A percentile compares a stretch with the other conserved stretches of the same genome.
phyloP scores from a whole-genome alignment of 64 coral and sea anemone genomes.

The Montipora efflorescens region DNA sequence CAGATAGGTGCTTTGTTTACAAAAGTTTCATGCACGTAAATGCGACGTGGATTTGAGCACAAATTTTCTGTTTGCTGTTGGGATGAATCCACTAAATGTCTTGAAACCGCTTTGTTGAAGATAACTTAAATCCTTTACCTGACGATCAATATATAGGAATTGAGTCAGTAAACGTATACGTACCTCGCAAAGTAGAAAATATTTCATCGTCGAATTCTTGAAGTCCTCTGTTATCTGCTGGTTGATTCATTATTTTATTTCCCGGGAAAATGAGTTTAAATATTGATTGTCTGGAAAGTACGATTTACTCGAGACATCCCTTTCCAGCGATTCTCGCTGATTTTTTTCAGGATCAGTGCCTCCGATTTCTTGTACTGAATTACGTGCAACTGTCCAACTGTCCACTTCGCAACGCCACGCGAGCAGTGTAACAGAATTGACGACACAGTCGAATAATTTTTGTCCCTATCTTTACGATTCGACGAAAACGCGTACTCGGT shows the following conservation, averaged over 20 bases:
- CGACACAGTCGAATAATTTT: too few species aligned
- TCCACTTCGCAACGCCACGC: background rate
- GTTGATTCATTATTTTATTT: constrained; percentile 2
- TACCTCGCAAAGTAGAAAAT: constrained; percentile 31
- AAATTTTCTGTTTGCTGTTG: background rate
- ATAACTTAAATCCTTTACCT: background rate
- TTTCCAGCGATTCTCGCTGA: background rate
- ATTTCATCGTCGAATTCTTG: constrained; percentile 43
- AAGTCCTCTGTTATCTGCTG: background rate
- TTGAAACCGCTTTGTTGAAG: background rate
- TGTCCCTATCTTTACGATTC: background rate
- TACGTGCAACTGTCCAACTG: background rate
- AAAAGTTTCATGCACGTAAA: background rate
- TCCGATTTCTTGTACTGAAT: background rate
- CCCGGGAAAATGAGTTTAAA: background rate
- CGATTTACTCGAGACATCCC: background rate
- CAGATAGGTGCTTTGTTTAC: constrained; percentile 29
- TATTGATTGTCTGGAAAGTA: background rate
- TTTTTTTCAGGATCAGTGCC: background rate
- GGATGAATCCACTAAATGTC: background rate
- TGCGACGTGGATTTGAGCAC: background rate
- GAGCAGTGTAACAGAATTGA: background rate
- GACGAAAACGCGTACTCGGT: background rate
- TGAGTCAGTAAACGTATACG: background rate
- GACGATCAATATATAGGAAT: constrained; percentile 11